Evolutionary conservation across 2,797 vertebrate species (phyloP), one percentile per base, ranked within the genome.

Genomic region (Iguana delicatissima): DNA sequence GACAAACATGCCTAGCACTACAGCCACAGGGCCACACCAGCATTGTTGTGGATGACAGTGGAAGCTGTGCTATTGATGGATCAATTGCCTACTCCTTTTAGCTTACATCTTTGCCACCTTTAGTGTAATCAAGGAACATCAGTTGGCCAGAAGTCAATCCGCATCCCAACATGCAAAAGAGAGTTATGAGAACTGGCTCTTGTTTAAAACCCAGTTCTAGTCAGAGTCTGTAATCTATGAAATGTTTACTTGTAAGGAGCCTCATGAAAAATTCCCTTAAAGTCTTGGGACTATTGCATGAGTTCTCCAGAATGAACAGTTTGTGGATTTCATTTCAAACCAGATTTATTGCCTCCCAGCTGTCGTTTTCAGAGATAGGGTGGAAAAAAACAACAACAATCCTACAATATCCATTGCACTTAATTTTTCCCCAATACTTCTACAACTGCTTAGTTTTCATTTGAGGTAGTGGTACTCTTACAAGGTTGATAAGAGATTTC

Each of bases 261-360:
- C 69, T 87, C n/a, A 35, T 87, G 42, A 83, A 81, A 87, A 76
- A 82, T 87, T 12, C n/a, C 85, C 83, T 90, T 82, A 69, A 90
- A 76, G 69, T 86, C n/a, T 82, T 67, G 80, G 85, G 80, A 29
- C 77, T 57, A n/a, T 26, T 72, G 35, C 76, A 46, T 55, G 35
- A 72, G 26, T 62, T 72, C 79, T 83, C 42, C 69, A 86, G 80
- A 81, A 86, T 74, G 85, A 67, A 42, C 4, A 24, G 22, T 67
- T 90, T 90, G 85, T 87, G 79, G 32, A 67, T 87, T 83, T 87
- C 42, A 94, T 93, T 64, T 86, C 91, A 92, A 93, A 77, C 62
- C 0, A 46, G 80, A 80, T 86, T 89, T 93, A 85, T 90, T 91
- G 57, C 88, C 77, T 86, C 92, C 84, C 80, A 16, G 83, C 38